Evolutionary conservation across 2,113 vertebrate genomes (phyloP).

Genomic region (Grantiella picta): DNA sequence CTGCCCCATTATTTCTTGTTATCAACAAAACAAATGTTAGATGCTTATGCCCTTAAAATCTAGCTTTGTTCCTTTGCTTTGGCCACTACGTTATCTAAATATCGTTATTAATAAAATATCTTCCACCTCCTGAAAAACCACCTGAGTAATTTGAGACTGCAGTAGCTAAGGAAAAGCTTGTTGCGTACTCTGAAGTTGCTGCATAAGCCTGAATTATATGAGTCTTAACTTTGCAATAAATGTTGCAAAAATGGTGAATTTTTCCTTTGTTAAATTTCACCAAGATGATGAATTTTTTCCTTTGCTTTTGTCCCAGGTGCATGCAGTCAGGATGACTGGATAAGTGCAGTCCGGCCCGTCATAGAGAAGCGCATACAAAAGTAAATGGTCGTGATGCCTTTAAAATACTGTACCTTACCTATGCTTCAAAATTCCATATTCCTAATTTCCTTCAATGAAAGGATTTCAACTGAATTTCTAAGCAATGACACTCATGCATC

Average conservation of each 20-base stretch:
- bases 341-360: slow-evolving; percentile 91
- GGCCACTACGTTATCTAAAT: neutral
- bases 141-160: neutral
- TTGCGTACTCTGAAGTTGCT: neutral
- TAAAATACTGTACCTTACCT: neutral
- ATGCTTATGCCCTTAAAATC: neutral
- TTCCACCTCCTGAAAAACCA: neutral
- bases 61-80: neutral
- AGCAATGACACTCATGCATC: neutral
- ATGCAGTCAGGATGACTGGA: slow-evolving; percentile 96
- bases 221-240: neutral
- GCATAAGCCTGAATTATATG: neutral
- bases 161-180: neutral
- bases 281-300: neutral
- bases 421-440: neutral
- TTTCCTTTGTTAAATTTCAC: neutral
- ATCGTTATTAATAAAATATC: neutral
- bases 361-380: slow-evolving; percentile 99
- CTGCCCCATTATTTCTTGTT: rapidly evolving
- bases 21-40: neutral
- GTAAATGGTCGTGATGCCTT: slow-evolving; percentile 71
- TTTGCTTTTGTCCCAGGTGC: slow-evolving; percentile 69
- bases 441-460: neutral
- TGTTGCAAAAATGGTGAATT: neutral
- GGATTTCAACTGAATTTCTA: neutral